Base-by-base conservation (phyloP, 2,888 invertebrate species). In the Allophyes oxyacanthae region DNA sequence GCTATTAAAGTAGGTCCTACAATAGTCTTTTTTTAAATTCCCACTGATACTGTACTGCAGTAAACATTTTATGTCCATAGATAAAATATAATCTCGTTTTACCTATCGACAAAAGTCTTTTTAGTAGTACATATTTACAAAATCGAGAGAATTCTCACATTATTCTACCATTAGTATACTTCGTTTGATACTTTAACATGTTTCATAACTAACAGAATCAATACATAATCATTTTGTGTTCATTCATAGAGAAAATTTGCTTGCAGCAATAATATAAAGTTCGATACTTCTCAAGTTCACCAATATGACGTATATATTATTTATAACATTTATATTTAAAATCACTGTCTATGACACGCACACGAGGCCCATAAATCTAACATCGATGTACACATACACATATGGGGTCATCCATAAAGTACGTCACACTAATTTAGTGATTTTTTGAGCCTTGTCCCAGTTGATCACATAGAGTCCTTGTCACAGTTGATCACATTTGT, bases 341-440 rank as follows among this genome's bases (percentile, higher is more conserved):
- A 37, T 52, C 38, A 57, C 44, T 34, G 28, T 37, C 42, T 48
- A 46, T 59, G 54, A 54, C 48, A 62, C 44, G 11, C 28, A 25
- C 14, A 25, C 37, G 49, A 2, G 13, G 38, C 43, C 37, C 50
- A 9, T 28, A 50, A 14, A 38, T 10, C 32, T 64, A 59, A 63
- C 57, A 57, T 66, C 38, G 36, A 66, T 62, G 45, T 57, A 51
- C 40, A 52, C 37, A 52, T 48, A n/a, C n/a, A n/a, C n/a, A n/a
- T n/a, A n/a, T n/a, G n/a, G n/a, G n/a, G n/a, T n/a, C n/a, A n/a
- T n/a, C n/a, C n/a, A n/a, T n/a, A n/a, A n/a, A n/a, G n/a, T n/a
- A n/a, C n/a, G n/a, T n/a, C n/a, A n/a, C n/a, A n/a, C n/a, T n/a
- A n/a, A n/a, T n/a, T n/a, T n/a, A n/a, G n/a, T n/a, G n/a, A n/a